These are phyloP conservation scores for Acronicta leporina DNA, from an alignment of 2,888 invertebrate genomes.

Conservation along the genomic window DNA sequence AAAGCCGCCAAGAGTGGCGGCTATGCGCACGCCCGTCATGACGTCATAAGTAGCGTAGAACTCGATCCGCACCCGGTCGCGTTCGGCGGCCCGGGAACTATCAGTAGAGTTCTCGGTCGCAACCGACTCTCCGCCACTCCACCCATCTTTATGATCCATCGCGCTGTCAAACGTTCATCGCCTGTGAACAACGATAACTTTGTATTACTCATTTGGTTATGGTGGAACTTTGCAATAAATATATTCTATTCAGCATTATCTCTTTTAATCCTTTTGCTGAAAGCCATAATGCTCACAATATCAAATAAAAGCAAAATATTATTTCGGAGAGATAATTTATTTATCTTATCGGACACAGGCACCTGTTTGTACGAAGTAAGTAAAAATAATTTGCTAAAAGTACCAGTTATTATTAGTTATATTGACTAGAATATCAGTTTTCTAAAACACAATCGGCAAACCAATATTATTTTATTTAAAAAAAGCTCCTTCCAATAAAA, in stretches of 20 bases:
- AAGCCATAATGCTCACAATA: not conserved
- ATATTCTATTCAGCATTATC: conserved; percentile 8
- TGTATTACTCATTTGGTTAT: conserved; percentile 24
- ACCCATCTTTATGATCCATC: conserved; percentile 84
- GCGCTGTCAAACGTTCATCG: conserved; percentile 85
- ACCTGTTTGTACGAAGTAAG: no score
- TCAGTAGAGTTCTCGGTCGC: conserved; percentile 79
- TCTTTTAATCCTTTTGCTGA: conserved; percentile 14
- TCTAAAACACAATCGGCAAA: no score
- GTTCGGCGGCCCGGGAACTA: conserved; percentile 84
- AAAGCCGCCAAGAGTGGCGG: conserved; percentile 96
- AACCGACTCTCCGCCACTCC: conserved; percentile 75
- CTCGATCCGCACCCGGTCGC: conserved; percentile 93
- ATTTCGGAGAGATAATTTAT: not conserved
- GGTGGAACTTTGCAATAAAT: conserved; percentile 5
- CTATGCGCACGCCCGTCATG: conserved; percentile 97
- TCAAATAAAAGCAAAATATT: conserved; percentile 7
- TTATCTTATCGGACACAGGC: conserved; percentile 5
- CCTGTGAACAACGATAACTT: conserved; percentile 73
- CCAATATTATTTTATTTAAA: no score
- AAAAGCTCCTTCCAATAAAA: no score
- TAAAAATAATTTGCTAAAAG: no score
- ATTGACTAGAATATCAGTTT: no score
- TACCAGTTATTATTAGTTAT: no score
- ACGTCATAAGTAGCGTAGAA: conserved; percentile 97